Conservation (phyloP, 1,140 invertebrate genomes). For the Rhagoletis zephyria region DNA sequence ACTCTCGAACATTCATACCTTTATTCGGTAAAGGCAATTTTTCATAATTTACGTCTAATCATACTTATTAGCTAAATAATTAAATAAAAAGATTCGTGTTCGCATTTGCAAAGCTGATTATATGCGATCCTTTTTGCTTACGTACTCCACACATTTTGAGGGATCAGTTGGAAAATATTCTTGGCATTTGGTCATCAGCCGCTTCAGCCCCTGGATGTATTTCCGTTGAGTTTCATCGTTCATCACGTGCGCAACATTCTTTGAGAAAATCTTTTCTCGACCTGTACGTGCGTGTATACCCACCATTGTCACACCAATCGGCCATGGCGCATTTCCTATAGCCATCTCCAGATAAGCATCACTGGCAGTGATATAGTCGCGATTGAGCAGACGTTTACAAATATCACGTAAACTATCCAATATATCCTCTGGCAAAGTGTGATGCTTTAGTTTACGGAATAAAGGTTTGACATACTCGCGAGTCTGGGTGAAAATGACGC, state of each 20-base stretch:
- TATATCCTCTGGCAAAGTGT: slow-evolving; percentile 93
- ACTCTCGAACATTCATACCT: neutral
- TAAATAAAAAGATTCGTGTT: slow-evolving; percentile 18
- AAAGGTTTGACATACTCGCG: slow-evolving; percentile 94
- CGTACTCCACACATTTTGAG: slow-evolving; percentile 96
- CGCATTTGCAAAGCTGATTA: slow-evolving; percentile 53
- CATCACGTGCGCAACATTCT: slow-evolving; percentile 99
- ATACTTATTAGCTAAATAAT: slow-evolving; percentile 12
- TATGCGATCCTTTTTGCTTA: slow-evolving; percentile 72
- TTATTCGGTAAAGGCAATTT: neutral
- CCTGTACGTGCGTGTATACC: slow-evolving; percentile 99
- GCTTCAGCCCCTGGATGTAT: slow-evolving; percentile 94
- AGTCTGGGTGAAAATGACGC: slow-evolving; percentile 95
- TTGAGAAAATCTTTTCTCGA: slow-evolving; percentile 98
- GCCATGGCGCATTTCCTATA: slow-evolving; percentile 99
- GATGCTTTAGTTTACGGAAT: slow-evolving; percentile 90
- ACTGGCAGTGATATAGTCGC: slow-evolving; percentile 94
- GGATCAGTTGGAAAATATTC: slow-evolving; percentile 97
- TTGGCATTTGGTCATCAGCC: slow-evolving; percentile 98
- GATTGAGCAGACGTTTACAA: slow-evolving; percentile 87
- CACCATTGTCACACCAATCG: slow-evolving; percentile 99
- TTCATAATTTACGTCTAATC: neutral
- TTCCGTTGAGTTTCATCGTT: slow-evolving; percentile 99
- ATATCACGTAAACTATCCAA: slow-evolving; percentile 95
- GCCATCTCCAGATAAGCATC: slow-evolving; percentile 97